Evolutionary conservation across 2,888 invertebrate species (phyloP), one percentile per base, ranked within the genome.

Genomic region (Protula sp.): DNA sequence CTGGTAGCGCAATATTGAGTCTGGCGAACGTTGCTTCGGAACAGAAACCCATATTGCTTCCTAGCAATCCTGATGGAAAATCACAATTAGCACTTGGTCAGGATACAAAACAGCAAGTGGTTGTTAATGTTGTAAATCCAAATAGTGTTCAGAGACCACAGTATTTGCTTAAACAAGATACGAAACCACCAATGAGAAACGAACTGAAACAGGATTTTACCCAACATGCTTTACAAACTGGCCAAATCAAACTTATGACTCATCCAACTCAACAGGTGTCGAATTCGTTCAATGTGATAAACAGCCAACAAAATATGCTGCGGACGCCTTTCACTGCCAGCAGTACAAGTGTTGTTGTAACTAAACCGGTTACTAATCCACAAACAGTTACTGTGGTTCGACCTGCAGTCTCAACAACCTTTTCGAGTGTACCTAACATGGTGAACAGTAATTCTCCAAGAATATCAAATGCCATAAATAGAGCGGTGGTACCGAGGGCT

Each of bases 371-470:
- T 47, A 28, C 56, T 9, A 52, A 29, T 28, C 57, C 59, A 60
- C 62, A 59, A 52, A 57, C 59, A 31, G 55, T 62, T 54, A 60
- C 62, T 29, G 57, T 62, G 14, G 55, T 60, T 27, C 30, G 62
- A 50, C 59, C 53, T 24, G 31, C 54, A 30, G 22, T 30, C 9
- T 24, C 55, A 54, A 22, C 54, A 3, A 47, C 38, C 38, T 38
- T 38, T 19, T 14, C 38, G 19, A 38, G 9, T 38, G 38, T 38
- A 38, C 38, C 38, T 14, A 38, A 38, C 19, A 19, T 38, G 19
- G 38, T 38, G 38, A 38, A 38, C 38, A 9, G 9, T 38, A 38
- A 38, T 19, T n/a, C n/a, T n/a, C n/a, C n/a, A n/a, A n/a, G n/a
- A n/a, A n/a, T n/a, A n/a, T n/a, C n/a, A n/a, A n/a, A n/a, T n/a